These are phyloP conservation scores for Caradrina kadenii DNA, from an alignment of 2,888 invertebrate genomes.

Conservation along the genomic window DNA sequence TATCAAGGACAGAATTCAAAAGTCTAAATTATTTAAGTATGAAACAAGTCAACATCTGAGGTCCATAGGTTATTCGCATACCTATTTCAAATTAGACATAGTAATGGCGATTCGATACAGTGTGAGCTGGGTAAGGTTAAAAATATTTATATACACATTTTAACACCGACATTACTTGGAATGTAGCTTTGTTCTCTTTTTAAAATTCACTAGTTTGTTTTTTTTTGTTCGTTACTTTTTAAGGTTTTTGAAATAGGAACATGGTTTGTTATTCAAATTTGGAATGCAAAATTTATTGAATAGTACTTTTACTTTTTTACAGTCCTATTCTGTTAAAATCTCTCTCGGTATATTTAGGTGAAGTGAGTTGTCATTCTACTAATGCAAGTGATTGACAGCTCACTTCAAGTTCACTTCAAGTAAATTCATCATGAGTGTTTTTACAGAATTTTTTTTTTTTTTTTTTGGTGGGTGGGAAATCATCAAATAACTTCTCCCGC, in stretches of 20 bases:
- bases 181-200: conserved; percentile 40
- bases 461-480: too few relatives aligned
- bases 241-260: too few relatives aligned
- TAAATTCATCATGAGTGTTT: too few relatives aligned
- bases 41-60: conserved; percentile 28
- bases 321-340: too few relatives aligned
- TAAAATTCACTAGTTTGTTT: conserved; percentile 6
- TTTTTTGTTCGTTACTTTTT: not conserved
- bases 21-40: conserved; percentile 28
- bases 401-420: too few relatives aligned
- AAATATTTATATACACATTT: conserved; percentile 55
- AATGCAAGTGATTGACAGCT: too few relatives aligned
- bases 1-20: conserved; percentile 48
- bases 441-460: too few relatives aligned
- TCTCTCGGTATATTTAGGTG: too few relatives aligned
- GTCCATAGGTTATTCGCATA: conserved; percentile 57
- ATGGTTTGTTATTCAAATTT: not conserved
- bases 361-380: too few relatives aligned
- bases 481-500: too few relatives aligned
- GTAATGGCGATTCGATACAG: conserved; percentile 63
- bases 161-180: conserved; percentile 41
- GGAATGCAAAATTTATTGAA: not conserved
- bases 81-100: conserved; percentile 68
- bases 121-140: conserved; percentile 34
- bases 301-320: too few relatives aligned